These are phyloP conservation scores for Drosophila mettleri DNA, from an alignment of 2,888 invertebrate genomes.

Conservation along the genomic window DNA sequence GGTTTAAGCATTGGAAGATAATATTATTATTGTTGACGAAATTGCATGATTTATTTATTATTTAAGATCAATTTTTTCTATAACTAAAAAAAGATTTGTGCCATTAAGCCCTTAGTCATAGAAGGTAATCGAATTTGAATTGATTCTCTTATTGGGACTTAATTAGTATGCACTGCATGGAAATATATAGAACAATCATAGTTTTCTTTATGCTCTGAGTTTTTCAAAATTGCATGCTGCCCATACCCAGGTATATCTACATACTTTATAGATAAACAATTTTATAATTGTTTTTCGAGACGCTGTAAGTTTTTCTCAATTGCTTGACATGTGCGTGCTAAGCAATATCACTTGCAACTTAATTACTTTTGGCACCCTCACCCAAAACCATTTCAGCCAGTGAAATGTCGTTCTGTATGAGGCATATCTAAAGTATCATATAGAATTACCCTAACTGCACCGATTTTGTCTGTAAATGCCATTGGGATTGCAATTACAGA, in stretches of 20 bases:
- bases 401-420: constrained; percentile 69
- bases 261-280: constrained; percentile 3
- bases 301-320: constrained; percentile 79
- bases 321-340: constrained; percentile 82
- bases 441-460: constrained; percentile 37
- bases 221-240: constrained; percentile 42
- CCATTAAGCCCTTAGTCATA: background rate
- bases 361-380: constrained; percentile 51
- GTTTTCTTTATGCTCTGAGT: constrained; percentile 14
- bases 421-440: constrained; percentile 49
- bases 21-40: background rate
- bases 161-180: constrained; percentile 47
- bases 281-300: constrained; percentile 7
- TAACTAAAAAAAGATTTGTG: background rate
- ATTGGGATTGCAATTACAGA: constrained; percentile 85
- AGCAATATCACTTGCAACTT: constrained; percentile 65
- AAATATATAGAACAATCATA: constrained; percentile 6
- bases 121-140: background rate
- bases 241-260: constrained; percentile 33
- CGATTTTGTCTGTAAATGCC: constrained; percentile 5
- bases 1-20: background rate
- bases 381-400: constrained; percentile 46
- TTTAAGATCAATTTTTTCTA: background rate
- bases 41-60: background rate
- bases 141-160: background rate